Percentiles rank a stretch among this genome's conserved stretches.
phyloP scores from a whole-genome alignment of 2,113 vertebrate species.

The Thinocorus orbignyianus region DNA sequence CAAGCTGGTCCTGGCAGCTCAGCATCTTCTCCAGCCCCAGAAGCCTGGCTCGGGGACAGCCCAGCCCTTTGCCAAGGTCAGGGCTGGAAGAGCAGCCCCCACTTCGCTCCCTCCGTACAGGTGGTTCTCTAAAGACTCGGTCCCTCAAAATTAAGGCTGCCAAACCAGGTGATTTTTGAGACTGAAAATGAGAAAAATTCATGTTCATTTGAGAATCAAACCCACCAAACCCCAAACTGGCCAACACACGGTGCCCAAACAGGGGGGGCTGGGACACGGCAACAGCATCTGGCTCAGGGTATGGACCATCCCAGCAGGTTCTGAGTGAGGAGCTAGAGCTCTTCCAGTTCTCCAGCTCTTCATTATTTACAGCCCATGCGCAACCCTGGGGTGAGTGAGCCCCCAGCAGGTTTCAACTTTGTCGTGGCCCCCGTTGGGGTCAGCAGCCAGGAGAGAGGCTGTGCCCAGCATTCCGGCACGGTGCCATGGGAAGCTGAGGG shows the following conservation, averaged over 20 bases:
- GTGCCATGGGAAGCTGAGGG: neutral
- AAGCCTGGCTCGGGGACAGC: neutral
- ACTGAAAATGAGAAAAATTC: neutral
- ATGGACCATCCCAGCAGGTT: neutral
- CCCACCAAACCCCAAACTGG: neutral
- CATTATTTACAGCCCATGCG: neutral
- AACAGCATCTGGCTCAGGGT: neutral
- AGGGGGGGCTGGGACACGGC: neutral
- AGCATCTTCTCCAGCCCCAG: neutral
- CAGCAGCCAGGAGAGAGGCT: neutral
- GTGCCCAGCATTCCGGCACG: neutral
- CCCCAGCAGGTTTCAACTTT: neutral
- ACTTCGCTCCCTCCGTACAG: neutral
- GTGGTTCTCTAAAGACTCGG: neutral
- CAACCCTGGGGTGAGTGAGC: neutral
- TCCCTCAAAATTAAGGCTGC: neutral
- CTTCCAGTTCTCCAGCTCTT: neutral
- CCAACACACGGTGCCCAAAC: neutral
- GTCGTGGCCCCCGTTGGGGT: accelerated
- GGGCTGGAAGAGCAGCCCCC: neutral
- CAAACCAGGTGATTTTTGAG: neutral
- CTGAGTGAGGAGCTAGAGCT: neutral
- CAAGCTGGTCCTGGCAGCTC: neutral
- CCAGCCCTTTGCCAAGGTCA: neutral
- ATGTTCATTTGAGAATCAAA: neutral